phyloP scores from a whole-genome alignment of 2,113 vertebrate genomes.

The Leucosticte australis region DNA sequence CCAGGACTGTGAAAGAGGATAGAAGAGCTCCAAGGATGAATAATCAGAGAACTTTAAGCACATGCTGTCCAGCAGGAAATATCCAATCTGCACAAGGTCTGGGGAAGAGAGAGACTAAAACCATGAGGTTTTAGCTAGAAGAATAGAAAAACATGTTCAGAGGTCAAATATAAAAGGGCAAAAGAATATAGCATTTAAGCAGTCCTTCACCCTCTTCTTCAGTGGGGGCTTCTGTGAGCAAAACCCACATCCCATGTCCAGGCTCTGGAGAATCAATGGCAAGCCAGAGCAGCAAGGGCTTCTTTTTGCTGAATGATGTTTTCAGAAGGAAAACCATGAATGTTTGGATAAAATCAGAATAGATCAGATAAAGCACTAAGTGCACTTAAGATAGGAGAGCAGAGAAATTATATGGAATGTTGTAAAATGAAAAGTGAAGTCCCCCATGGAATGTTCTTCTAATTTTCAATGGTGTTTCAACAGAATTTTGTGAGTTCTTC shows the following conservation, averaged over 20 bases:
- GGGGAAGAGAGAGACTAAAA: not conserved
- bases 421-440: not conserved
- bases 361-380: not conserved
- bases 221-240: not conserved
- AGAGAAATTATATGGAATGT: not conserved
- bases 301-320: not conserved
- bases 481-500: not conserved
- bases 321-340: not conserved
- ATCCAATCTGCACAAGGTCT: not conserved
- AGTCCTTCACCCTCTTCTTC: not conserved
- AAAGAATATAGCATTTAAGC: not conserved
- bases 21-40: slow-evolving; percentile 7
- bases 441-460: not conserved
- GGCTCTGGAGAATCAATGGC: not conserved
- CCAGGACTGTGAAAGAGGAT: not conserved
- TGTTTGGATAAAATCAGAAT: not conserved
- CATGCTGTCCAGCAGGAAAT: not conserved
- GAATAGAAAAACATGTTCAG: not conserved
- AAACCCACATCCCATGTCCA: not conserved
- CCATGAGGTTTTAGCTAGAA: not conserved
- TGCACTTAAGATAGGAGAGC: not conserved
- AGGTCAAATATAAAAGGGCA: not conserved
- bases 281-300: not conserved
- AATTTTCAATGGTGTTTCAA: not conserved
- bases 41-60: not conserved